Conservation (phyloP, 2,113 vertebrate species). For the Myrmophylax atrothorax region DNA sequence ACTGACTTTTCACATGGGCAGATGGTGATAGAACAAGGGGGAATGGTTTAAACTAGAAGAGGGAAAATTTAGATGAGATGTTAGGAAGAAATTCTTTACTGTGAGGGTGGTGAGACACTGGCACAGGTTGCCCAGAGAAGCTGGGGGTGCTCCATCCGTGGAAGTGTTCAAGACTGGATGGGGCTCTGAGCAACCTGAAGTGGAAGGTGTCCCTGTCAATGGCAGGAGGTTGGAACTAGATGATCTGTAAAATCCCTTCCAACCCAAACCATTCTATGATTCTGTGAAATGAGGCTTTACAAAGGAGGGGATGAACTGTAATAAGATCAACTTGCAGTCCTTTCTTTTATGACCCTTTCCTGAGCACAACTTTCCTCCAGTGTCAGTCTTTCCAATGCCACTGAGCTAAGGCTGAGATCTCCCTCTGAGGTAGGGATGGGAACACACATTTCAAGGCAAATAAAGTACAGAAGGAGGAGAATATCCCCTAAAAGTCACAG, state of each 20-base stretch:
- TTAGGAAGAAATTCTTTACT: not conserved
- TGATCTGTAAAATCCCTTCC: not conserved
- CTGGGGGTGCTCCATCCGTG: not conserved
- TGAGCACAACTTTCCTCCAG: not conserved
- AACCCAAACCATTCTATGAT: not conserved
- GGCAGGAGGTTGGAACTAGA: not conserved
- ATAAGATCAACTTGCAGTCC: not conserved
- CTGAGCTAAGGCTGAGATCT: not conserved
- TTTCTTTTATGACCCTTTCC: not conserved
- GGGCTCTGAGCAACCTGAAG: not conserved
- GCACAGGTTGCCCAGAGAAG: not conserved
- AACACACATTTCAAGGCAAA: not conserved
- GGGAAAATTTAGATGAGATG: not conserved
- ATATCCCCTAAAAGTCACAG: not conserved
- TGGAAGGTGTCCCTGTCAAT: not conserved
- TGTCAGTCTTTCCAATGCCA: not conserved
- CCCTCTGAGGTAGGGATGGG: rapidly evolving
- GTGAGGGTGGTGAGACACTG: not conserved
- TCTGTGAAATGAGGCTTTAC: not conserved
- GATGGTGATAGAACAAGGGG: not conserved
- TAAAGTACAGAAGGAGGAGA: not conserved
- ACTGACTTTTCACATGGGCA: not conserved
- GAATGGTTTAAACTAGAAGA: not conserved
- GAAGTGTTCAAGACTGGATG: not conserved
- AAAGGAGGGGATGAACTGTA: not conserved